Evolutionary conservation across 2,888 invertebrate genomes (phyloP).

Genomic region (Bembecia ichneumoniformis): DNA sequence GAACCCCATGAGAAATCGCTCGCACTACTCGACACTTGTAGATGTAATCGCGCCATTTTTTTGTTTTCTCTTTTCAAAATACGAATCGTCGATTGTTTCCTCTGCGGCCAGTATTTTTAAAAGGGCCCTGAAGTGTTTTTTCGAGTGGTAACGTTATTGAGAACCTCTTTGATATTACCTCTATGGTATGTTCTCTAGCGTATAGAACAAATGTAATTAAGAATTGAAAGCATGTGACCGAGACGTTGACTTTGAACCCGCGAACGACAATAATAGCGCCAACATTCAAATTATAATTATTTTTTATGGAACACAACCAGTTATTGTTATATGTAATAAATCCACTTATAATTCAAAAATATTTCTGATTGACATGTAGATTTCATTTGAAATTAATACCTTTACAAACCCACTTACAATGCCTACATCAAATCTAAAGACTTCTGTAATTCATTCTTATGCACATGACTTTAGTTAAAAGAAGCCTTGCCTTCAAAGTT

Average conservation of each 20-base stretch:
- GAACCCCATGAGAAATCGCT: conserved; percentile 67
- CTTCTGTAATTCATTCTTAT: too few species aligned
- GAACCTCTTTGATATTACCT: conserved; percentile 27
- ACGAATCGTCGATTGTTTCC: conserved; percentile 47
- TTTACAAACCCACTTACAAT: background rate
- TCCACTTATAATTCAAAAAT: too few species aligned
- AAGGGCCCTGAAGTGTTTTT: conserved; percentile 45
- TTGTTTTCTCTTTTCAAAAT: conserved; percentile 49
- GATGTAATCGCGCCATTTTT: conserved; percentile 69
- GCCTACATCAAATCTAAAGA: conserved; percentile 1
- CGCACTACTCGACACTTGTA: conserved; percentile 50
- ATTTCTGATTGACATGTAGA: conserved; percentile 2
- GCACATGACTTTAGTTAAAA: too few species aligned
- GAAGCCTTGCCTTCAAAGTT: too few species aligned
- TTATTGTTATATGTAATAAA: background rate
- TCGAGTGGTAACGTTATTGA: conserved; percentile 56
- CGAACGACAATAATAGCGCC: conserved; percentile 1
- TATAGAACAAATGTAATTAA: conserved; percentile 29
- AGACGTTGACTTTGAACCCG: conserved; percentile 23
- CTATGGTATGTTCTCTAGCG: conserved; percentile 25
- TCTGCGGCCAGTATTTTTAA: conserved; percentile 42
- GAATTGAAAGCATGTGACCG: conserved; percentile 23
- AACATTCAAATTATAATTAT: conserved; percentile 7
- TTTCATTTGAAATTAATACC: conserved; percentile 1
- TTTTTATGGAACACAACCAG: conserved; percentile 1